Conservation (phyloP, 2,113 vertebrate genomes). For the Salminus brasiliensis region DNA sequence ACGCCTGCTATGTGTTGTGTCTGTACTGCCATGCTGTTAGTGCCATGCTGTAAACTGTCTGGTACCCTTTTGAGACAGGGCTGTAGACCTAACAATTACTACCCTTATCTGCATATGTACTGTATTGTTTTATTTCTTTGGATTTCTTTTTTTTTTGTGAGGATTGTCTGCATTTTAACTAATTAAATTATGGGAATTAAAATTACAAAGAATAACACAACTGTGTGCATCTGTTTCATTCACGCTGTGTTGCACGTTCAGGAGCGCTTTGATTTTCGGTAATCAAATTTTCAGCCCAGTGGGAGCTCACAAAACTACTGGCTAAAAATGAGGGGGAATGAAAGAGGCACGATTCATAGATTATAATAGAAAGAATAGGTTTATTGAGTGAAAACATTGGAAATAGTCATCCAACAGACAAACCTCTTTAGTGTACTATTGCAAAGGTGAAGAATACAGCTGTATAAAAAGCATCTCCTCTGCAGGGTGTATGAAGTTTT, state of each 20-base stretch:
- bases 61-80: conserved; percentile 60
- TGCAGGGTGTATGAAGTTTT: background rate
- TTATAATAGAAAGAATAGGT: conserved; percentile 21
- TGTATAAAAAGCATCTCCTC: conserved; percentile 20
- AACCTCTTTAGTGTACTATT: conserved; percentile 15
- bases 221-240: conserved; percentile 48
- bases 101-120: conserved; percentile 81
- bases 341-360: background rate
- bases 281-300: background rate
- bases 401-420: conserved; percentile 24
- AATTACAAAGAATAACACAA: conserved; percentile 78
- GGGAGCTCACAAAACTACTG: background rate
- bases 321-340: background rate
- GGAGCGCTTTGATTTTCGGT: background rate
- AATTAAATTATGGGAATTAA: conserved; percentile 85
- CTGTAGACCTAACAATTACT: conserved; percentile 70
- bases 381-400: conserved; percentile 26
- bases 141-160: conserved; percentile 65
- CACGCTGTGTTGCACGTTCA: background rate
- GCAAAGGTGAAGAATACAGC: conserved; percentile 21
- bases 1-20: conserved; percentile 44
- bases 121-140: conserved; percentile 75
- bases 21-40: conserved; percentile 43
- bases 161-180: conserved; percentile 80
- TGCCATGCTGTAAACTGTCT: conserved; percentile 51